Evolutionary conservation across 2,113 vertebrate genomes (phyloP), one percentile per base, ranked within the genome.

Genomic region (Periophthalmodon schlosseri): DNA sequence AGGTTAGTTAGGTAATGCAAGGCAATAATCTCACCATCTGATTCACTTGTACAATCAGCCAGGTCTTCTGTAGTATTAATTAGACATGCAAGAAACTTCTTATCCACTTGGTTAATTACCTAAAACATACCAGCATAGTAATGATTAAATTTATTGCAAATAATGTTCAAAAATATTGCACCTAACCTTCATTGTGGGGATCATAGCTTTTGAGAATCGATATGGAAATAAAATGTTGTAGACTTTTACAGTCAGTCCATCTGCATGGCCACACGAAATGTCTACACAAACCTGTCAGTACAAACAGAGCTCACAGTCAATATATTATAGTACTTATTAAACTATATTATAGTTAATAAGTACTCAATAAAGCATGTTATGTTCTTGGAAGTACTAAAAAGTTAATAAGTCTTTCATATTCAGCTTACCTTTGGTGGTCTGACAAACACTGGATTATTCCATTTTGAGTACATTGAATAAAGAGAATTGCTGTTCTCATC

Each of bases 101-200:
- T 97, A 90, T 99, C 98, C 86, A 99, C 97, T 93, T 99, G 98
- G 91, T 96, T 92, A 82, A 99, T 95, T 76, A 99, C 96, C 98
- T 99, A 85, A 28, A 60, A 28, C 9, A 20, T 90, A 77, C 7
- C 4, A 71, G 5, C 34, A 72, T 72, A 46, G 39, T 44, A 60
- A 64, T 44, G 4, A 71, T 50, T 39, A 18, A 52, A 18, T 49
- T 60, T 3, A 76, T 15, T 3, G 44, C 1, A 72, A 39, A 15
- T 67, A 7, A 63, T 7, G 18, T 4, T 28, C 9, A 36, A 47
- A 66, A 7, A 64, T 15, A 34, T 8, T 10, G 39, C 44, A 69
- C 68, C 78, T 85, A 94, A 93, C 98, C 96, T 96, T 95, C 95
- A 99, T 93, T 4, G 96, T 96, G 76, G 94, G 93, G 85, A 99